Evolutionary conservation across 1,140 invertebrate genomes (phyloP), one percentile per base, ranked within the genome.

Genomic region (Euborellia annulipes): DNA sequence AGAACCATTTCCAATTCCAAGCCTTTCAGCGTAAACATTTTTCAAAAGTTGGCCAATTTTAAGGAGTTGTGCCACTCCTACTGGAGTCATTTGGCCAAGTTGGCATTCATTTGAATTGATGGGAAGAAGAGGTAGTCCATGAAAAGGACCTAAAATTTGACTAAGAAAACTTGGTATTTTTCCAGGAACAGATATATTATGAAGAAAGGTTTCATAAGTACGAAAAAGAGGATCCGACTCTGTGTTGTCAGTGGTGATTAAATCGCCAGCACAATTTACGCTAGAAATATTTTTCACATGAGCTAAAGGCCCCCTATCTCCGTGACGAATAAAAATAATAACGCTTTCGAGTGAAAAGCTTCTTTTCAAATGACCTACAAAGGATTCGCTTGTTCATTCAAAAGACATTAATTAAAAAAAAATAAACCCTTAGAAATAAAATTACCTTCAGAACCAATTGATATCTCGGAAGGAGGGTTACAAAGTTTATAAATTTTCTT

Each of bases 241-340:
- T 9, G 43, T 38, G n/a, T 18, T 38, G 17, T 44, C 45, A 37
- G 38, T 16, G 17, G 38, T 43, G 14, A 47, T n/a, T 32, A 69
- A 65, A 14, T 66, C 62, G 27, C 65, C 66, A 45, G 78, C 75
- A 62, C 90, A 94, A 51, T 85, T 79, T 3, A 92, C 69, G 38
- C 66, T 71, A 18, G 79, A 75, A 36, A 84, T 74, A 51, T 83
- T 79, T 49, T 75, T 69, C 3, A 91, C 68, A 60, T 85, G 80
- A 7, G 80, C 75, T 38, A 93, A 66, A 2, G 87, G 82, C 3
- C 86, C 85, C 36, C 89, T 67, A 60, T 92, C 88, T 2, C 90
- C 90, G 62, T 94, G 89, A 21, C 90, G 66, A 3, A 88, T 78
- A 7, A 92, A 62, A 22, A 90, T 67, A 23, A 90, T 61, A 6